phyloP scores from a whole-genome alignment of 2,797 vertebrate genomes.

The Geotrypetes seraphini region DNA sequence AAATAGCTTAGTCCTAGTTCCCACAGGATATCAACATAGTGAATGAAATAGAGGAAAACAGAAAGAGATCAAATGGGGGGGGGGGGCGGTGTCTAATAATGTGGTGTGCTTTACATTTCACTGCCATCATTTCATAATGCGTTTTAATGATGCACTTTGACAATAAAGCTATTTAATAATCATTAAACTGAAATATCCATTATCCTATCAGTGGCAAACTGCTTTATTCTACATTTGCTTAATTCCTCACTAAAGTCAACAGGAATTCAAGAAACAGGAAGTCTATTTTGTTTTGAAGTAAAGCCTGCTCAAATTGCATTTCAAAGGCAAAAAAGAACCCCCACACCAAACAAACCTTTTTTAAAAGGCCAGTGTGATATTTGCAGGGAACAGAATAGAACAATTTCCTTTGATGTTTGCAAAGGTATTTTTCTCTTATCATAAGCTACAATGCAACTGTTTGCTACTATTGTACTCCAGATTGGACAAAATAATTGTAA shows the following conservation, averaged over 20 bases:
- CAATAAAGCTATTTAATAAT: conserved; percentile 20
- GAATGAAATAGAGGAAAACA: not conserved
- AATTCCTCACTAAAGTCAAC: conserved; percentile 7
- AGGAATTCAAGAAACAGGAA: conserved; percentile 15
- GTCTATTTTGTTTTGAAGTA: not conserved
- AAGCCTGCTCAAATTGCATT: not conserved
- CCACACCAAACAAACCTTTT: too few species aligned
- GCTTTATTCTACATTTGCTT: conserved; percentile 1
- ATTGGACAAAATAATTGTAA: too few species aligned
- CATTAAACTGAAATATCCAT: conserved; percentile 12
- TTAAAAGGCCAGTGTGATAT: not conserved
- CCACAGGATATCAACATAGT: not conserved
- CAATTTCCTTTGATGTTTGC: not conserved
- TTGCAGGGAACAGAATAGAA: not conserved
- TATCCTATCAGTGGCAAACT: conserved; percentile 2
- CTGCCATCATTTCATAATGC: conserved; percentile 6
- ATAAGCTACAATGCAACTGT: accelerated
- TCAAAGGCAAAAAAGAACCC: conserved; percentile 11
- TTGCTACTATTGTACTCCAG: too few species aligned
- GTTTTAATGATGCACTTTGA: conserved; percentile 16
- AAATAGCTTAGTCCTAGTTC: not conserved
- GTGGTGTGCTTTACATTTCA: conserved; percentile 9
- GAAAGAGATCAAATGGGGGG: conserved; percentile 3
- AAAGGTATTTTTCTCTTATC: not conserved
- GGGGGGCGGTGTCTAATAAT: not conserved